A percentile compares a stretch with the other conserved stretches of the same genome.
Conservation (phyloP, 2,113 vertebrate genomes). For the Pangasianodon hypophthalmus region DNA sequence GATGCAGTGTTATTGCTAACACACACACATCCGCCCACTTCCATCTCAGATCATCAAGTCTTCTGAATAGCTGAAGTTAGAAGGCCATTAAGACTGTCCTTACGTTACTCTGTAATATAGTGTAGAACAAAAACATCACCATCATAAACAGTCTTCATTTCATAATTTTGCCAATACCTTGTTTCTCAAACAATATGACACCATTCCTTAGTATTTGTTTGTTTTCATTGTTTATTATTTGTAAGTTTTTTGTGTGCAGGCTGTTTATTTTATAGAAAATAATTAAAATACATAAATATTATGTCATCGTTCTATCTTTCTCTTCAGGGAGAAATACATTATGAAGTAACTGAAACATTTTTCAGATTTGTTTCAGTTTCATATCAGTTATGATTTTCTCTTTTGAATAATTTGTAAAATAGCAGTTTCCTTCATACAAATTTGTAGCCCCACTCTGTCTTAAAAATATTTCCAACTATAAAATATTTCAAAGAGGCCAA, state of each 20-base stretch:
- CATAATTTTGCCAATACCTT: background rate
- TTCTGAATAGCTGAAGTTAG: background rate
- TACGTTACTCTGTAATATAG: background rate
- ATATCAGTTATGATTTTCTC: too few species aligned
- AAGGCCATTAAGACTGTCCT: background rate
- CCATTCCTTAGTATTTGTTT: background rate
- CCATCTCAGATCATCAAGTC: background rate
- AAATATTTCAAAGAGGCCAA: background rate
- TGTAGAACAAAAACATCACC: background rate
- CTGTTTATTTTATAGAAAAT: background rate
- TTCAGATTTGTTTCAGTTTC: background rate
- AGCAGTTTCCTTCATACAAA: background rate
- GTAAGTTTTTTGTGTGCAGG: background rate
- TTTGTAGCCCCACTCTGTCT: background rate
- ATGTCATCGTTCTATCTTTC: background rate
- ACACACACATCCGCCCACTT: conserved; percentile 14
- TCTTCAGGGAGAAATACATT: background rate
- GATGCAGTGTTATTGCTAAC: background rate
- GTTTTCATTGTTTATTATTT: too few species aligned
- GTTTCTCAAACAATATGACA: background rate
- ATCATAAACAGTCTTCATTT: background rate
- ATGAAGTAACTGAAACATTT: background rate
- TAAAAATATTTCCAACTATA: background rate
- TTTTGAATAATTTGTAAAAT: background rate
- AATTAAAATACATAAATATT: background rate